These are phyloP conservation scores for Cheirogaleus medius DNA, from an alignment of 2,113 vertebrate genomes.

Conservation along the genomic window DNA sequence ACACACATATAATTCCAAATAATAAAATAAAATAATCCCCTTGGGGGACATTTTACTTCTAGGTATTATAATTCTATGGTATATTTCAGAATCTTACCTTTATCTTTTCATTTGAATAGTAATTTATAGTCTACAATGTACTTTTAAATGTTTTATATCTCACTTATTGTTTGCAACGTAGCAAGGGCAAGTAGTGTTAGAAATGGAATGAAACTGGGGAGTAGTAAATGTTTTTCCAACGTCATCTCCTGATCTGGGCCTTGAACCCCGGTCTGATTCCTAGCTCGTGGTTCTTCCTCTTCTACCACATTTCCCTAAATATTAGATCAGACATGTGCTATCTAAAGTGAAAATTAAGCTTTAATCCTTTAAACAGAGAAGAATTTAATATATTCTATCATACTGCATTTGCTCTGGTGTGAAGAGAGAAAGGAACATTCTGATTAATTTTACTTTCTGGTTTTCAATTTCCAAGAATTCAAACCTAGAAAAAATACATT, in stretches of 20 bases:
- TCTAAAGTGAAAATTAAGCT: not conserved
- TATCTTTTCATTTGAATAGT: not conserved
- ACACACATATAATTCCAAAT: not conserved
- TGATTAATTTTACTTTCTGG: constrained; percentile 33
- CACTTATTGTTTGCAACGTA: not conserved
- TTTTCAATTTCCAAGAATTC: constrained; percentile 23
- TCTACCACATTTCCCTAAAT: not conserved
- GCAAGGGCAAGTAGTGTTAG: not conserved
- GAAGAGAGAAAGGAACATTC: not conserved
- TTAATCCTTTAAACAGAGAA: constrained; percentile 29
- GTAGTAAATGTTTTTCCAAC: not conserved
- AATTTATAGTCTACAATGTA: not conserved
- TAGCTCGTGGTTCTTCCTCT: not conserved
- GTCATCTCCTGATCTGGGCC: not conserved
- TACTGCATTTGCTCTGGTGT: not conserved
- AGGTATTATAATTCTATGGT: not conserved
- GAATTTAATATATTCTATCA: not conserved
- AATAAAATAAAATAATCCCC: not conserved
- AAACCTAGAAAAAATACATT: not conserved
- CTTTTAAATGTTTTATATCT: not conserved
- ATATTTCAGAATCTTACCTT: constrained; percentile 17
- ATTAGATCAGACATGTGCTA: not conserved
- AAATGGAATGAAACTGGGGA: not conserved
- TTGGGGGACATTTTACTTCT: not conserved
- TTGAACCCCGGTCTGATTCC: not conserved